Conservation (phyloP, 2,888 invertebrate genomes). For the Drymonia ruficornis region DNA sequence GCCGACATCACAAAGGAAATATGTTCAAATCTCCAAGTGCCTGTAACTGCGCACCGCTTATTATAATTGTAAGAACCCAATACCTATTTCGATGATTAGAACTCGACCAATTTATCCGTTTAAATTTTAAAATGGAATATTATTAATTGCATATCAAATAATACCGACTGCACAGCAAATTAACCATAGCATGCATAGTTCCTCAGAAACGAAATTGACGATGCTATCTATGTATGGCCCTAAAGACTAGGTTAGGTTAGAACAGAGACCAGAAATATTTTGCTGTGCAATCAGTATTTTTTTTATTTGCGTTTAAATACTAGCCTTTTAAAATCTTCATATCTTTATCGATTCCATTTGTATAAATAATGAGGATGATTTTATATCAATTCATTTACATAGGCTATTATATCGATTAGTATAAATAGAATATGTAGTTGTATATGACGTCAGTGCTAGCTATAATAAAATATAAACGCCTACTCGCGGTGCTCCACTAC, state of each 20-base stretch:
- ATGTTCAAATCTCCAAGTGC: neutral
- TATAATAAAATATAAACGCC: constrained; percentile 55
- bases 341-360: neutral
- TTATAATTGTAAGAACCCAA: neutral
- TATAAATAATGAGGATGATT: neutral
- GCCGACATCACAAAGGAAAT: neutral
- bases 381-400: neutral
- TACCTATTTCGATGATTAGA: neutral
- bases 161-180: too few species aligned
- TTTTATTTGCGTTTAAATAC: too few species aligned
- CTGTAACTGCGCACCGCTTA: neutral
- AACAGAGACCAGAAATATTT: too few species aligned
- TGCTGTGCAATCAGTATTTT: too few species aligned
- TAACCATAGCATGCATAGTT: too few species aligned
- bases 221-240: too few species aligned
- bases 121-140: neutral
- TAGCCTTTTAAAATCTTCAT: too few species aligned
- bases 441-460: constrained; percentile 36
- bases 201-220: too few species aligned
- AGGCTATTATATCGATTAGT: neutral
- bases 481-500: constrained; percentile 63
- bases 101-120: neutral
- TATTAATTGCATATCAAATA: too few species aligned
- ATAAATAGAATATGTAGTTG: neutral
- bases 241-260: too few species aligned